phyloP scores from a whole-genome alignment of 2,113 vertebrate genomes.

The Catharus minimus region DNA sequence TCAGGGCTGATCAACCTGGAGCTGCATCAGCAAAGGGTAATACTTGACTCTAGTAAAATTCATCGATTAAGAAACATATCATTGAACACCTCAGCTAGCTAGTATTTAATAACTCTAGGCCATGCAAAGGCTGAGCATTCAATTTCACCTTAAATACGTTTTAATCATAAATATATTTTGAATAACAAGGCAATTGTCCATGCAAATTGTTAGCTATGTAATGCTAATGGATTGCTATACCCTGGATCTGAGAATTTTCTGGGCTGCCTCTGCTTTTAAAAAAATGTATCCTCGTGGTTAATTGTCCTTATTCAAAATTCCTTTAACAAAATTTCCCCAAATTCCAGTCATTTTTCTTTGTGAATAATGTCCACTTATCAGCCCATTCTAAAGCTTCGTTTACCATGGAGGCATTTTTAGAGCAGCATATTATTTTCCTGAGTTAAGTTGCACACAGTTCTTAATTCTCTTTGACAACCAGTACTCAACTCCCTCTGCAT shows the following conservation, averaged over 20 bases:
- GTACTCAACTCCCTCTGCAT: neutral
- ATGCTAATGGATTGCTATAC: neutral
- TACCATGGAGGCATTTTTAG: neutral
- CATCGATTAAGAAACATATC: neutral
- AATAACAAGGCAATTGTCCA: neutral
- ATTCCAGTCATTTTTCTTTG: neutral
- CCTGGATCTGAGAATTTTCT: neutral
- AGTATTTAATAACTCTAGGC: neutral
- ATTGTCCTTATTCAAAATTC: neutral
- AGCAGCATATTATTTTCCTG: neutral
- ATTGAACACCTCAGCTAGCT: neutral
- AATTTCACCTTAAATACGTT: neutral
- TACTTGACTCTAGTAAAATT: neutral
- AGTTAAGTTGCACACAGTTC: constrained; percentile 1
- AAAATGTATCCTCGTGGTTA: neutral
- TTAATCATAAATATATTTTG: neutral
- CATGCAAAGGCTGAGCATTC: neutral
- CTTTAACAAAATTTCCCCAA: neutral
- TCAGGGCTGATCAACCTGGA: neutral
- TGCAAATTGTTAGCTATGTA: neutral
- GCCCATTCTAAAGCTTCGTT: neutral
- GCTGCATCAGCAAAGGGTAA: neutral
- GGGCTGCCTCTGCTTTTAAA: neutral
- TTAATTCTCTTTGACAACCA: constrained; percentile 19
- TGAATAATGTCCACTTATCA: neutral